phyloP scores from a whole-genome alignment of 2,113 vertebrate species.

The Onychorhynchus coronatus region DNA sequence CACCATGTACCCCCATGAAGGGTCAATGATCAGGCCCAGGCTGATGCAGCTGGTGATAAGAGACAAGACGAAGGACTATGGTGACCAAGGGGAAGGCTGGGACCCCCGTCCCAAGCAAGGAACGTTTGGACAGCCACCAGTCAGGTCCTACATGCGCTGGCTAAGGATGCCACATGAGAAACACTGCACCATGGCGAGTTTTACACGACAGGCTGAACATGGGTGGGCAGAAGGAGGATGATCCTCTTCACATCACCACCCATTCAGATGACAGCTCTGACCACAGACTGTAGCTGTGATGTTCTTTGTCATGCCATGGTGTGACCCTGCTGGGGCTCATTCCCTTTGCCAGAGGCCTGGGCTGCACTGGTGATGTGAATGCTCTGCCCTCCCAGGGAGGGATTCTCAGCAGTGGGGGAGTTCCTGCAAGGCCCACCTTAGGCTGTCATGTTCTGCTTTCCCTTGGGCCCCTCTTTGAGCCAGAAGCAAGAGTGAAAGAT shows the following conservation, averaged over 20 bases:
- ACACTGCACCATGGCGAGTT: background rate
- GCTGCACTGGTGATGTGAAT: background rate
- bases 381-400: background rate
- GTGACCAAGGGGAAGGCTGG: background rate
- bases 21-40: background rate
- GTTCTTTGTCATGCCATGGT: background rate
- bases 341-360: too few species aligned
- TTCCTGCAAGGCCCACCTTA: background rate
- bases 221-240: background rate
- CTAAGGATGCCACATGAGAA: background rate
- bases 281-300: background rate
- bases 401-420: accelerated
- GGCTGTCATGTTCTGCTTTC: background rate
- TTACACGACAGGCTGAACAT: background rate
- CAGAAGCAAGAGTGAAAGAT: background rate
- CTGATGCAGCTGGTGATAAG: background rate
- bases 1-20: background rate
- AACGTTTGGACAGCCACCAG: accelerated
- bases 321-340: background rate
- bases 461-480: accelerated
- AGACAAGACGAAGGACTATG: background rate
- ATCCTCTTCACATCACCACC: background rate
- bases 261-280: background rate
- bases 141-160: accelerated
- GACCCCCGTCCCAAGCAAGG: background rate